phyloP scores from a whole-genome alignment of 2,797 vertebrate species.

The Amphiprion clarkii region DNA sequence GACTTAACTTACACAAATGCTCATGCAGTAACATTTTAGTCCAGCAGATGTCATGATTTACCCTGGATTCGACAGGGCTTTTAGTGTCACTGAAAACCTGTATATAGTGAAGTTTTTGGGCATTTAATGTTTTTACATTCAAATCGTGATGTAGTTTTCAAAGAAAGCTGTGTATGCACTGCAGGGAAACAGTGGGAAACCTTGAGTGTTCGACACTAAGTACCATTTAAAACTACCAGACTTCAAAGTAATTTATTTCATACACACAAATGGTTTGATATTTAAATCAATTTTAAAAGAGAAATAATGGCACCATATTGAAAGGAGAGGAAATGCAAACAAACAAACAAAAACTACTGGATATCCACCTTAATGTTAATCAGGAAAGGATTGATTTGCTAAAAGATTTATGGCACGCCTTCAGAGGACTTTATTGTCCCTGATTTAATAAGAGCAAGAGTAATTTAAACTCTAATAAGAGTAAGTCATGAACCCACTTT shows the following conservation, averaged over 20 bases:
- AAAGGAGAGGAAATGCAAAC: too few relatives aligned
- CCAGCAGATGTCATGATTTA: slow-evolving; percentile 74
- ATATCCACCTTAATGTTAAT: too few relatives aligned
- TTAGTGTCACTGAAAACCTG: slow-evolving; percentile 1
- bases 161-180: slow-evolving; percentile 2
- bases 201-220: neutral
- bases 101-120: slow-evolving; percentile 7
- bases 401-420: too few relatives aligned
- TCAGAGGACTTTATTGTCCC: too few relatives aligned
- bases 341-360: too few relatives aligned
- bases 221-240: slow-evolving; percentile 15
- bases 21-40: slow-evolving; percentile 52
- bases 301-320: too few relatives aligned
- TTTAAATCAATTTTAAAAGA: too few relatives aligned
- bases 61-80: slow-evolving; percentile 37
- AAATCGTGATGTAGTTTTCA: slow-evolving; percentile 14
- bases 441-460: too few relatives aligned
- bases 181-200: slow-evolving; percentile 4
- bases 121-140: slow-evolving; percentile 15
- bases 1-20: neutral
- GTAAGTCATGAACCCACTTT: too few relatives aligned
- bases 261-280: too few relatives aligned
- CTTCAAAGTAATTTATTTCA: slow-evolving; percentile 11
- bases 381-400: too few relatives aligned
- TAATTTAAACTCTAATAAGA: too few relatives aligned